Evolutionary conservation across 2,113 vertebrate genomes (phyloP).

Genomic region (Toxotes jaculatrix): DNA sequence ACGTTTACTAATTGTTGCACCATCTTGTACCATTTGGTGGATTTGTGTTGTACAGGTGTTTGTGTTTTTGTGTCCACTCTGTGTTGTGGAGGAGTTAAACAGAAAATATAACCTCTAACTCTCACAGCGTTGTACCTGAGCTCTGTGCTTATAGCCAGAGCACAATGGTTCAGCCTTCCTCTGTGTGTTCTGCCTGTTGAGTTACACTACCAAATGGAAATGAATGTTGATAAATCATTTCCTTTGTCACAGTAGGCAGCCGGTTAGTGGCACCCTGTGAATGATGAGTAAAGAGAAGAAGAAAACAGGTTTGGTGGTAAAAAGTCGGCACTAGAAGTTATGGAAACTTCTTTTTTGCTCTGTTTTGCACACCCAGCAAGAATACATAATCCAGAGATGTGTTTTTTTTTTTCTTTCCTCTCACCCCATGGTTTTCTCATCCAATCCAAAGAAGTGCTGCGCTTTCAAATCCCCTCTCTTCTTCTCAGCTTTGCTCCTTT

Average conservation of each 20-base stretch:
- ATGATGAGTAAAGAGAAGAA: neutral
- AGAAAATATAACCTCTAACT: neutral
- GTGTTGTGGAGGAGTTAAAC: neutral
- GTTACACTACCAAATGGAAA: neutral
- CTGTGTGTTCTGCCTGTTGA: neutral
- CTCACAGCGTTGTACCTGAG: neutral
- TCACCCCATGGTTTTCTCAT: constrained; percentile 60
- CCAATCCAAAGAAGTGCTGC: constrained; percentile 75
- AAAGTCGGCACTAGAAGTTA: constrained; percentile 48
- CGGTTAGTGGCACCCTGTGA: neutral
- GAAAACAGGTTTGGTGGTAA: constrained; percentile 40
- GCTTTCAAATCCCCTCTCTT: constrained; percentile 74
- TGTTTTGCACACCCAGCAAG: constrained; percentile 74
- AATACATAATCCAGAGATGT: constrained; percentile 69
- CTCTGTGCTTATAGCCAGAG: neutral
- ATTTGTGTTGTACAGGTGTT: too few species aligned
- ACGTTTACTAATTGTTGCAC: too few species aligned
- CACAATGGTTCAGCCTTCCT: too few species aligned
- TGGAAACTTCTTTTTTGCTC: constrained; percentile 44
- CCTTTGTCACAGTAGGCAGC: neutral
- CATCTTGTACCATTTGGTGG: too few species aligned
- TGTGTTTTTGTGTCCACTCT: too few species aligned
- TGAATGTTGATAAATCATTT: constrained; percentile 33
- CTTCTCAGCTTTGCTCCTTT: constrained; percentile 53
- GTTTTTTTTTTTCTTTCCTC: constrained; percentile 27